phyloP scores from a whole-genome alignment of 1,140 invertebrate species.

The Lepidurus couesii region DNA sequence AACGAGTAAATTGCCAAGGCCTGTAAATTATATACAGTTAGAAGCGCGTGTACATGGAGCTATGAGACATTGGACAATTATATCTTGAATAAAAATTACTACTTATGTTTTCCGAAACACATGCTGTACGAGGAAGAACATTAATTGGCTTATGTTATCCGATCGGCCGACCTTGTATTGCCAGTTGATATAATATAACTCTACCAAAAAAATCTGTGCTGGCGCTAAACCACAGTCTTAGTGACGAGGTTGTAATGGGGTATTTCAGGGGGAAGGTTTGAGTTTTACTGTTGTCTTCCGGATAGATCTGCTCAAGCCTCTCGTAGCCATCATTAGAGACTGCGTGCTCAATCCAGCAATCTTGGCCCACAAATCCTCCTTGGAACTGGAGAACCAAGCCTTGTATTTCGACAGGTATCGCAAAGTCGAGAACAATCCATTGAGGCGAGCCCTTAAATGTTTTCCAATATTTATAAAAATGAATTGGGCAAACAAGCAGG shows the following conservation, averaged over 20 bases:
- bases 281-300: constrained; percentile 47
- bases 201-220: constrained; percentile 39
- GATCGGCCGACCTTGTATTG: not conserved
- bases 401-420: constrained; percentile 15
- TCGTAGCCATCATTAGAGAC: constrained; percentile 37
- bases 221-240: constrained; percentile 35
- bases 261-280: constrained; percentile 42
- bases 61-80: no score
- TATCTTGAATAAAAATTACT: no score
- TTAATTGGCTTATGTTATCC: not conserved
- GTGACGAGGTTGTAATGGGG: not conserved
- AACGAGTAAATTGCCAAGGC: no score
- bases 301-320: constrained; percentile 42
- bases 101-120: no score
- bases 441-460: constrained; percentile 46
- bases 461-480: not conserved
- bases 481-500: not conserved
- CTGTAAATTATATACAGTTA: no score
- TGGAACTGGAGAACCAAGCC: constrained; percentile 49
- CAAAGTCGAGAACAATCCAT: constrained; percentile 46
- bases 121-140: no score
- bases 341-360: constrained; percentile 43
- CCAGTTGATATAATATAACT: constrained; percentile 37
- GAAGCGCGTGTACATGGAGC: no score
- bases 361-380: constrained; percentile 50